Evolutionary conservation across 2,888 invertebrate genomes (phyloP).

Genomic region (Scrobipalpa costella): DNA sequence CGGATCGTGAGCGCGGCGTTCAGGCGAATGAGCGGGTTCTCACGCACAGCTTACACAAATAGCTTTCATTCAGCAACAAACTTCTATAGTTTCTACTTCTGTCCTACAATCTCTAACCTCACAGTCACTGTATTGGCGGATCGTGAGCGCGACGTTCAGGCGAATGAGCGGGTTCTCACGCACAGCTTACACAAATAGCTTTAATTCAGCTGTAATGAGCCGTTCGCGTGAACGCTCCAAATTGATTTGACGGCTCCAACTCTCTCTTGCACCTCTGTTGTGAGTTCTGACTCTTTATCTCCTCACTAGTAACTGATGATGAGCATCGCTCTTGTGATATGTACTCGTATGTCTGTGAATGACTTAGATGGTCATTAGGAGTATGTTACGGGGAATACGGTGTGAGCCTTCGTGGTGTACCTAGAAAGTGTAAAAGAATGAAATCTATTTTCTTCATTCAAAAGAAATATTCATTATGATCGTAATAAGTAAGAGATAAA

Average conservation of each 20-base stretch:
- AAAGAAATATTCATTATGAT: too few species aligned
- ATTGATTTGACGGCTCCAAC: conserved; percentile 69
- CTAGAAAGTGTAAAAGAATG: too few species aligned
- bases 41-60: conserved; percentile 68
- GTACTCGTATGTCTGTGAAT: not conserved
- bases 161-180: conserved; percentile 68
- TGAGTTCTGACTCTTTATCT: conserved; percentile 61
- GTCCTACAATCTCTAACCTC: not conserved
- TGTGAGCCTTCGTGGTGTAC: too few species aligned
- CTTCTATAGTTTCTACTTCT: too few species aligned
- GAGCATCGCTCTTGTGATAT: not conserved
- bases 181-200: conserved; percentile 62
- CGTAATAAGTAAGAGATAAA: too few species aligned
- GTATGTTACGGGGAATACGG: too few species aligned
- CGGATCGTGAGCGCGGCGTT: conserved; percentile 63
- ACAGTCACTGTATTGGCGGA: conserved; percentile 49
- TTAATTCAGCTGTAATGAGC: conserved; percentile 77
- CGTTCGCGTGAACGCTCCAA: conserved; percentile 72
- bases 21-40: conserved; percentile 60
- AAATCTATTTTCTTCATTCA: too few species aligned
- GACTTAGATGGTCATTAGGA: not conserved
- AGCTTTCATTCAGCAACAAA: conserved; percentile 73
- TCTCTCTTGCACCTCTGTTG: conserved; percentile 44
- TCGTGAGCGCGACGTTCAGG: conserved; percentile 63
- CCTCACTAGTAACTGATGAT: conserved; percentile 39